A percentile compares a stretch with the other conserved stretches of the same genome.
Conservation (phyloP, 2,113 vertebrate species). For the Poeciliopsis turrubarensis region DNA sequence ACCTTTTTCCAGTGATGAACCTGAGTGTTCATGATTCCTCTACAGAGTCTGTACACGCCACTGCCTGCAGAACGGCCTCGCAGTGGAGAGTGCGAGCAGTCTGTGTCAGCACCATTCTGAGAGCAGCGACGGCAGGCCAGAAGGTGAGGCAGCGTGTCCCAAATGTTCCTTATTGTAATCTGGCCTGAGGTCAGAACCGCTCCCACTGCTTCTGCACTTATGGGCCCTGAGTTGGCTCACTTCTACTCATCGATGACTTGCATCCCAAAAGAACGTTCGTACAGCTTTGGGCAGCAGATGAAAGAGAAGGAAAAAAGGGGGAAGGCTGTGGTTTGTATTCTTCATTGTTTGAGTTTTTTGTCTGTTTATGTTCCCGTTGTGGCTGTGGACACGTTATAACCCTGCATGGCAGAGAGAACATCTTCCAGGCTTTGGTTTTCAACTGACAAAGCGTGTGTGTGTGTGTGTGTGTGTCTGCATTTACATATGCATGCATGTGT, state of each 20-base stretch:
- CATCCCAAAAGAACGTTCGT: conserved; percentile 27
- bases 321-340: conserved; percentile 41
- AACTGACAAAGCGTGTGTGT: conserved; percentile 47
- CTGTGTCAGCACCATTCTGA: conserved; percentile 50
- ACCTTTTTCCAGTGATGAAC: conserved; percentile 35
- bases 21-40: conserved; percentile 44
- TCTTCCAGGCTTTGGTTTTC: conserved; percentile 91
- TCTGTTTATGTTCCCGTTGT: conserved; percentile 43
- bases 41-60: conserved; percentile 37
- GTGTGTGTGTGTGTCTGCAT: neutral
- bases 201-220: conserved; percentile 33
- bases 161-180: conserved; percentile 21
- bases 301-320: conserved; percentile 18
- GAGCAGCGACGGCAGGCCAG: conserved; percentile 29
- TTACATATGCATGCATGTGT: conserved; percentile 48
- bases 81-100: conserved; percentile 52
- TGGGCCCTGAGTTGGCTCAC: conserved; percentile 67
- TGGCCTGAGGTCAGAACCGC: conserved; percentile 47
- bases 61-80: conserved; percentile 29
- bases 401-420: conserved; percentile 97
- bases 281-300: conserved; percentile 22
- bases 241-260: conserved; percentile 19
- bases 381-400: conserved; percentile 79
- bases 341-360: conserved; percentile 32
- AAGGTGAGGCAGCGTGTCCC: conserved; percentile 18